Base-by-base conservation (phyloP, 1,140 invertebrate species). In the Drosophila cardini region DNA sequence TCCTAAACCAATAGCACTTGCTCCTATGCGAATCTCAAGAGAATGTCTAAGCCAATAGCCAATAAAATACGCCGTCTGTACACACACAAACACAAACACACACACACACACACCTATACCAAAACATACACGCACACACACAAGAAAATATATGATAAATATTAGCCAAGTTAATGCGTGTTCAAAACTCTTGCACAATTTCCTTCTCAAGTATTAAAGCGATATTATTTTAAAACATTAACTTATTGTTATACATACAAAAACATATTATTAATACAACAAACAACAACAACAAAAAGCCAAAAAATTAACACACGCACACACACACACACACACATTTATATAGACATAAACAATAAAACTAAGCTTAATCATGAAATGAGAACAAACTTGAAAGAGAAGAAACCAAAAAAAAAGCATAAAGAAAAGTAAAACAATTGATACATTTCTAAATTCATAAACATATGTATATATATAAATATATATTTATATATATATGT, bases 131-230 rank as follows among this genome's bases (percentile, higher is more conserved):
- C 11, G 16, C 0, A 46, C 6, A 60, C 43, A 60, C 30, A 34
- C 30, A 64, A 52, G 46, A 63, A 45, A 45, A 67, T 43, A 71
- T 72, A 34, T 26, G 15, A 61, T 53, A 76, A 75, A 61, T 82
- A 64, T 53, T 68, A 76, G 67, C 40, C 32, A 76, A 61, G 46
- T 75, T 78, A 46, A 82, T 62, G 67, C 64, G 64, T 83, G 75
- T 84, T 83, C 69, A 45, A 26, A 80, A 76, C 73, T 85, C 53
- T 81, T 85, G 80, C 86, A 89, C 85, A 89, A 78, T 83, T 89
- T 89, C 85, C 85, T 89, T 90, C 85, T 89, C 85, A 89, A 89
- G 85, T 89, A 90, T 89, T 89, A 89, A 89, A 89, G 79, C 85
- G 85, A 89, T 89, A 89, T 89, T 89, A 89, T 89, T 89, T 90